These are phyloP conservation scores for Ptychoptera albimana DNA, from an alignment of 2,888 invertebrate genomes.

Conservation along the genomic window DNA sequence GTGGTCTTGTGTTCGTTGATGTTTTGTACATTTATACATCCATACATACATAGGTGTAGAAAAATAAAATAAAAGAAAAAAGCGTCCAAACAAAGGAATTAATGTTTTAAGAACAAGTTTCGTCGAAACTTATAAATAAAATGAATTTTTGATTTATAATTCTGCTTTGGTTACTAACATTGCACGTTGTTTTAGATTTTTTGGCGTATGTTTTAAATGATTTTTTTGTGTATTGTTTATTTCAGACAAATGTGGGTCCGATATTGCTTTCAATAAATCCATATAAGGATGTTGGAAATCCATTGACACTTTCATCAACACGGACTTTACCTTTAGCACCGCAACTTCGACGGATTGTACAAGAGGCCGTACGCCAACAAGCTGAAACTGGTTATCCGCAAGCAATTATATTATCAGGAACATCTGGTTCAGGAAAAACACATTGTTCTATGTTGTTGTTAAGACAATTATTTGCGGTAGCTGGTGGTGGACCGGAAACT, in stretches of 20 bases:
- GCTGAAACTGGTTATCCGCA: constrained; percentile 92
- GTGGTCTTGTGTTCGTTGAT: too few species aligned
- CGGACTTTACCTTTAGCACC: constrained; percentile 54
- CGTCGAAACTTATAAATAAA: too few species aligned
- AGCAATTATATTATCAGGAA: constrained; percentile 81
- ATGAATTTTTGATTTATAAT: too few species aligned
- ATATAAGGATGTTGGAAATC: constrained; percentile 73
- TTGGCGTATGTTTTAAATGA: too few species aligned
- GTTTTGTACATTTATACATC: too few species aligned
- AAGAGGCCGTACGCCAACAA: constrained; percentile 84
- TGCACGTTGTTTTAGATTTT: too few species aligned
- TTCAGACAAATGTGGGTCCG: constrained; percentile 84
- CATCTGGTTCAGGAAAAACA: constrained; percentile 88
- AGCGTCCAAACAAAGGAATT: too few species aligned
- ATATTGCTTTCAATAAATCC: constrained; percentile 82
- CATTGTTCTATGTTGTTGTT: constrained; percentile 82
- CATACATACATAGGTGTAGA: too few species aligned
- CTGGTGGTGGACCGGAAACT: constrained; percentile 82
- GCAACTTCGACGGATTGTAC: constrained; percentile 77
- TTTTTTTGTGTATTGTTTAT: constrained; percentile 13
- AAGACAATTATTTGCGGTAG: constrained; percentile 81
- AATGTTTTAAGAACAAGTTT: too few species aligned
- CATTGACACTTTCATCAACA: constrained; percentile 70
- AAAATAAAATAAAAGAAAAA: too few species aligned
- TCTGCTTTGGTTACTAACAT: too few species aligned